These are phyloP conservation scores for Drosophila vallismaia DNA, from an alignment of 2,888 invertebrate genomes.

Conservation along the genomic window DNA sequence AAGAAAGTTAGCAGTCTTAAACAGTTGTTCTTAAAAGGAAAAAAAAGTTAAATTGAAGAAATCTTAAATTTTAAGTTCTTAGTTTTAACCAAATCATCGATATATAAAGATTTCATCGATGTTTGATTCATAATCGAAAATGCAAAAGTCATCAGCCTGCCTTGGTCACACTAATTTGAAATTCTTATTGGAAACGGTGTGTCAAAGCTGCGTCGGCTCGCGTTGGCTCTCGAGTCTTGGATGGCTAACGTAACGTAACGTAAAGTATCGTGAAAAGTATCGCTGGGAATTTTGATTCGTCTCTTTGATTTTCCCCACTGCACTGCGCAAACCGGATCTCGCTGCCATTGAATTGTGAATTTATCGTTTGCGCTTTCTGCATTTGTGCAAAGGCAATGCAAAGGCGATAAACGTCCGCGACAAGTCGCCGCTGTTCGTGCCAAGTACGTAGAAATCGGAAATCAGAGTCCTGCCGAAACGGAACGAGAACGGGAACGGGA, in stretches of 20 bases:
- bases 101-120: too few relatives aligned
- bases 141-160: background rate
- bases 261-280: too few relatives aligned
- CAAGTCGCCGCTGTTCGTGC: conserved; percentile 46
- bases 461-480: conserved; percentile 35
- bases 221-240: background rate
- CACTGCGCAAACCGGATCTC: conserved; percentile 5
- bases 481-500: conserved; percentile 63
- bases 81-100: too few relatives aligned
- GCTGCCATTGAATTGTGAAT: background rate
- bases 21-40: too few relatives aligned
- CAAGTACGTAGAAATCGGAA: conserved; percentile 56
- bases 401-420: conserved; percentile 46
- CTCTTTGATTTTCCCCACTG: conserved; percentile 2
- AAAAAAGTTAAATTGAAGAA: too few relatives aligned
- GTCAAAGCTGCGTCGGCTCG: conserved; percentile 12
- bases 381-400: conserved; percentile 61
- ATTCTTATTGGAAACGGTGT: conserved; percentile 18
- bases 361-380: conserved; percentile 28
- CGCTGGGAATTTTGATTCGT: background rate
- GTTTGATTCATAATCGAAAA: background rate
- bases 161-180: background rate
- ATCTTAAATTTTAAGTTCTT: too few relatives aligned
- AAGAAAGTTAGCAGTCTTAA: too few relatives aligned
- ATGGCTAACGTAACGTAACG: too few relatives aligned